Evolutionary conservation across 2,888 invertebrate species (phyloP), one percentile per base, ranked within the genome.

Genomic region (Chesias legatella): DNA sequence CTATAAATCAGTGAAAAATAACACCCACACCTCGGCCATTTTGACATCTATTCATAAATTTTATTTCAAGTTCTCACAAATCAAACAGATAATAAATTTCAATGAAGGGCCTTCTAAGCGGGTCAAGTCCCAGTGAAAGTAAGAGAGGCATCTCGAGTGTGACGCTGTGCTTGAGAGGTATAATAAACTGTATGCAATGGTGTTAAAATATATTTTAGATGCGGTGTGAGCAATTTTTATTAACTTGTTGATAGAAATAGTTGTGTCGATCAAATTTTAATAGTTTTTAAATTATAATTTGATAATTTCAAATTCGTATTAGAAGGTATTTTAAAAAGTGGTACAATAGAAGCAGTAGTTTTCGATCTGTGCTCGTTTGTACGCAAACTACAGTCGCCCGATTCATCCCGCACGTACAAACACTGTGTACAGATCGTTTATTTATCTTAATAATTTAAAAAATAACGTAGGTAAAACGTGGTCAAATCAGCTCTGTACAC

Each of bases 71-170:
- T 46, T 54, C 48, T 48, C 52, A 55, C 52, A 55, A 55, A 56
- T 51, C 55, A 50, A 42, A 46, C 43, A 41, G 11, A 42, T 53
- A 48, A 53, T 48, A 57, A 53, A 51, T 63, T 58, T 60, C 59
- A 53, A 56, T 56, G 59, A 69, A 72, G 68, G 73, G 74, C 61
- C 50, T 20, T 48, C 53, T 58, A 68, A 69, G 61, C 54, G 53
- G 71, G 75, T 64, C 73, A 68, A 65, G 67, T 63, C 56, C 55
- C 53, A 75, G 77, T 77, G 78, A 79, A 79, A 79, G 78, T 77
- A 63, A 59, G 48, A 37, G 53, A 55, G 10, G 22, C 39, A 43
- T 43, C 39, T 39, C 36, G 10, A 35, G 39, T 24, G 21, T 20
- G 17, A 24, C 26, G 25, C 30, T 34, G 38, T 40, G 17, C 31